Conservation (phyloP, 2,888 invertebrate species). For the Creontiades dilutus region DNA sequence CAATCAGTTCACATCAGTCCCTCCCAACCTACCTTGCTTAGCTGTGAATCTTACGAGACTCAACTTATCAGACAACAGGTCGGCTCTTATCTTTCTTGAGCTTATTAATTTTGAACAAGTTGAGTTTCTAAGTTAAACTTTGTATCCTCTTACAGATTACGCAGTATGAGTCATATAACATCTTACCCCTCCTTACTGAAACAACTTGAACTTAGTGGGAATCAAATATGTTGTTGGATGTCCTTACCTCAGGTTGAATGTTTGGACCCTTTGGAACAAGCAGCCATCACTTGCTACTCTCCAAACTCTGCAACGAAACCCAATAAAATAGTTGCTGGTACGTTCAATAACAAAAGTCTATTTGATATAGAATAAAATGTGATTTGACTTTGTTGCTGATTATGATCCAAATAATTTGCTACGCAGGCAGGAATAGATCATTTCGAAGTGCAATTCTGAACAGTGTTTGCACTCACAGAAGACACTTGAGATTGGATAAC, state of each 20-base stretch:
- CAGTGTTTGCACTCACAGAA: constrained; percentile 91
- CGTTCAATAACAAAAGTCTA: no score
- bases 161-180: constrained; percentile 89
- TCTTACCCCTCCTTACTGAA: constrained; percentile 93
- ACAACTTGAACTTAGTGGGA: constrained; percentile 95
- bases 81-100: constrained; percentile 57
- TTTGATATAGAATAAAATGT: no score
- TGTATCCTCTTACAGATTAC: constrained; percentile 75
- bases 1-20: constrained; percentile 93
- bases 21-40: constrained; percentile 92
- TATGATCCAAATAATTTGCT: no score
- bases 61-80: constrained; percentile 94
- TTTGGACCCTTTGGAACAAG: constrained; percentile 83
- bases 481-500: constrained; percentile 90
- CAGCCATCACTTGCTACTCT: constrained; percentile 87
- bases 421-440: constrained; percentile 79
- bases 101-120: neutral
- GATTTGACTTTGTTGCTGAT: no score
- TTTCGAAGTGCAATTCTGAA: constrained; percentile 87
- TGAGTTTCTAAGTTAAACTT: no score
- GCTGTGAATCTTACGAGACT: constrained; percentile 92
- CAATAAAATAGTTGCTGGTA: constrained; percentile 72
- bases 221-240: constrained; percentile 94
- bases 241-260: constrained; percentile 87
- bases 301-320: constrained; percentile 78